Evolutionary conservation across 1,140 invertebrate species (phyloP), one percentile per base, ranked within the genome.

Genomic region (Adoxophyes honmai): DNA sequence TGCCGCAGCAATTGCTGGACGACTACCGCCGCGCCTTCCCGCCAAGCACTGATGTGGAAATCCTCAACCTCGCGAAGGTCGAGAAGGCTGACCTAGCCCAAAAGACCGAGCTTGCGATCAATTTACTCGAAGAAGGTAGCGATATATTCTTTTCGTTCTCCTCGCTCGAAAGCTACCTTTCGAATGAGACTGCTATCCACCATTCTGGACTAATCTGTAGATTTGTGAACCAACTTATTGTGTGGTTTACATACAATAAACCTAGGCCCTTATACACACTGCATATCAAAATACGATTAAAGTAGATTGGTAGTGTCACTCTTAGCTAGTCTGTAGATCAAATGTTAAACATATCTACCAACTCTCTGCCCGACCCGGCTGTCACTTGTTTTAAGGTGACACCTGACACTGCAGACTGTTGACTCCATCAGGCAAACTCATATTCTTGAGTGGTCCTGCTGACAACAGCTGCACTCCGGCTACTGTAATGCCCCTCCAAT

Each of bases 21-120:
- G 4, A 67, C 75, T 7, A 69, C 80, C 18, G 35, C 76, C 10
- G 36, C 18, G 6, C 15, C 52, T 9, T 87, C 85, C 58, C 78
- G 79, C 38, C 18, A 70, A 42, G 54, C 0, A 74, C 70, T 4
- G 84, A 87, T 48, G 42, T 57, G 15, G 78, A 78, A n/a, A 54
- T 86, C 5, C n/a, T 86, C 11, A 61, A 70, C 38, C 57, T 64
- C 37, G 72, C 68, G 10, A 38, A 60, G 51, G 58, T 64, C 6
- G 42, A 52, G 2, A 42, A 62, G 10, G 15, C 14, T 35, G 51
- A 52, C 48, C 10, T 10, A 9, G 10, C 4, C 42, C 18, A 48
- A 48, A 48, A 48, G 7, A 1, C 11, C 42, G 16, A 48, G 21
- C 18, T 48, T 8, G 42, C 42, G 10, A 48, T 48, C 42, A 48